phyloP scores from a whole-genome alignment of 2,113 vertebrate species.

The Zosterops hypoxanthus region DNA sequence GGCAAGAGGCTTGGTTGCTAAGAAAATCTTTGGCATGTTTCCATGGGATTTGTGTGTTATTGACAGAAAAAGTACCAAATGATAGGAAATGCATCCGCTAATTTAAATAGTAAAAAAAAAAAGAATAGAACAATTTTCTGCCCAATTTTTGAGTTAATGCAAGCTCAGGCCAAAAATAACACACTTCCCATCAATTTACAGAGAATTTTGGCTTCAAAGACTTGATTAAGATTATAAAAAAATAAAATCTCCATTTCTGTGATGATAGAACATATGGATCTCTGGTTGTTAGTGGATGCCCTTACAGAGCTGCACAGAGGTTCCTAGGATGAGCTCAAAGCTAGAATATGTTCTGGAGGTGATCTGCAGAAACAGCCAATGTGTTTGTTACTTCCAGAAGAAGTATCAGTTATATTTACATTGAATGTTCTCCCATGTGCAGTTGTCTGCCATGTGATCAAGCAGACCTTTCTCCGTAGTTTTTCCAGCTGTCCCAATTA shows the following conservation, averaged over 20 bases:
- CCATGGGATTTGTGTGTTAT: conserved; percentile 66
- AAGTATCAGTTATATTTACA: not conserved
- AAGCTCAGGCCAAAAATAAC: conserved; percentile 37
- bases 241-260: not conserved
- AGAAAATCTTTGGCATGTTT: conserved; percentile 77
- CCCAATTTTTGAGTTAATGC: conserved; percentile 40
- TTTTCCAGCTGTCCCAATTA: not conserved
- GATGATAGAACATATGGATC: not conserved
- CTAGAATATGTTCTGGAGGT: not conserved
- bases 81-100: conserved; percentile 68
- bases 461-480: not conserved
- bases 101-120: conserved; percentile 47
- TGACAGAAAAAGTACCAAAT: conserved; percentile 57
- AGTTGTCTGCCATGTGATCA: not conserved
- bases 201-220: not conserved
- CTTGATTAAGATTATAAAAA: not conserved
- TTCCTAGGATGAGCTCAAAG: not conserved
- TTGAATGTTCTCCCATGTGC: not conserved
- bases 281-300: not conserved
- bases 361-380: not conserved
- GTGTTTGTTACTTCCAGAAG: not conserved
- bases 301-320: not conserved
- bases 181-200: not conserved
- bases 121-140: not conserved
- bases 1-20: conserved; percentile 74